phyloP scores from a whole-genome alignment of 1,140 invertebrate genomes.

The Aphelinus atriplicis region DNA sequence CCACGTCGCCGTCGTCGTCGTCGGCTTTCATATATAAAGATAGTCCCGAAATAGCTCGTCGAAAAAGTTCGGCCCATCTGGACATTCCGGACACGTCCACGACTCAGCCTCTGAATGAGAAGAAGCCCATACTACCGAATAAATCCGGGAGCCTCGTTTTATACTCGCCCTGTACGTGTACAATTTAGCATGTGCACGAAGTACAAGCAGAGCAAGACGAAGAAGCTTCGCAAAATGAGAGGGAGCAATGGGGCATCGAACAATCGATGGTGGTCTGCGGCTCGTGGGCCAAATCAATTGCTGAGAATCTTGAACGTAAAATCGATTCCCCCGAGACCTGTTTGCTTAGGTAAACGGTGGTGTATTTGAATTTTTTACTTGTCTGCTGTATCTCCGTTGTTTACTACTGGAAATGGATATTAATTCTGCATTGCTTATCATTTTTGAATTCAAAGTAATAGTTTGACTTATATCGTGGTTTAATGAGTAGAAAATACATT shows the following conservation, averaged over 20 bases:
- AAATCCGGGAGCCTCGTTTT: conserved; percentile 19
- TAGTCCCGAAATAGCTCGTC: not conserved
- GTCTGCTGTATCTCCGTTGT: not conserved
- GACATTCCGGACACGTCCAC: conserved; percentile 26
- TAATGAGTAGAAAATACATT: too few relatives aligned
- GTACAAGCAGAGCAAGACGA: not conserved
- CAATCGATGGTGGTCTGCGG: too few relatives aligned
- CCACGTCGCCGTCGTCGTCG: not conserved
- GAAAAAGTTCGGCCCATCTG: not conserved
- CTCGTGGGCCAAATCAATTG: not conserved
- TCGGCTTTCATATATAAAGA: conserved; percentile 14
- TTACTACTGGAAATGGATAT: too few relatives aligned
- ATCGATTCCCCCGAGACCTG: conserved; percentile 4
- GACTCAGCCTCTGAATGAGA: conserved; percentile 13
- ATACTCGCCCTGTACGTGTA: not conserved
- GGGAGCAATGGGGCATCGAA: not conserved
- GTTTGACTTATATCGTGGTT: too few relatives aligned
- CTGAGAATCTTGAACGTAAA: not conserved
- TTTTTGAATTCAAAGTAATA: too few relatives aligned
- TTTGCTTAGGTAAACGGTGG: conserved; percentile 6
- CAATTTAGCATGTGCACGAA: not conserved
- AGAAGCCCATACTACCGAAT: conserved; percentile 1
- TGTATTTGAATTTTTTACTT: not conserved
- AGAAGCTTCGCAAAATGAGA: not conserved
- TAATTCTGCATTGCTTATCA: too few relatives aligned